phyloP scores from a whole-genome alignment of 2,113 vertebrate species.

The Tamias sibiricus region DNA sequence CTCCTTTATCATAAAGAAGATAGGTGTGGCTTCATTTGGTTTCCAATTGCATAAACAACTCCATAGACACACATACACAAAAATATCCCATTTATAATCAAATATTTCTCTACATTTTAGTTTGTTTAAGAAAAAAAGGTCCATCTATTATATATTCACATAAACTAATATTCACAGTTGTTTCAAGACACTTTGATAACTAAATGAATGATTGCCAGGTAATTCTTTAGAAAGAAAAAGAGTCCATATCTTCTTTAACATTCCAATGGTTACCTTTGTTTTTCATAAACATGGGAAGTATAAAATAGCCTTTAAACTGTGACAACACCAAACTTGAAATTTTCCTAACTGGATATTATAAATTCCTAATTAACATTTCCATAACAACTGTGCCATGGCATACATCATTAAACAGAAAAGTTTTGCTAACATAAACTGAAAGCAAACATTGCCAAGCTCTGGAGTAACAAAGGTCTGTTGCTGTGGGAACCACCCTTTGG shows the following conservation, averaged over 20 bases:
- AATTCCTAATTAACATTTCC: neutral
- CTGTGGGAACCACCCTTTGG: neutral
- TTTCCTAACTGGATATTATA: conserved; percentile 15
- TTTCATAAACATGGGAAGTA: neutral
- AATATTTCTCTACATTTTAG: neutral
- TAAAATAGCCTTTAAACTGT: neutral
- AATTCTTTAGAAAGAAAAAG: neutral
- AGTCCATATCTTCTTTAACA: neutral
- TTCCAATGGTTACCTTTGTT: no score
- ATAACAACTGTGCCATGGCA: neutral
- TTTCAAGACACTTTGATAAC: neutral
- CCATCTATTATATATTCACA: neutral
- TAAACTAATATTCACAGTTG: neutral
- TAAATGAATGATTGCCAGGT: neutral
- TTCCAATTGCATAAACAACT: conserved; percentile 12
- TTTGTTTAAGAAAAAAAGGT: neutral
- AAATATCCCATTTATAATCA: neutral
- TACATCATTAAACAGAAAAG: conserved; percentile 53
- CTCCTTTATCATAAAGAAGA: neutral
- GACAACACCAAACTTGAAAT: neutral
- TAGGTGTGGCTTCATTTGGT: neutral
- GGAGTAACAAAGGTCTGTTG: conserved; percentile 29
- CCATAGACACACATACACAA: neutral
- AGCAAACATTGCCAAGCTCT: conserved; percentile 26
- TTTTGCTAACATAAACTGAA: conserved; percentile 23